Base-by-base conservation (phyloP, 1,140 invertebrate species). In the Aradophagus sp. region DNA sequence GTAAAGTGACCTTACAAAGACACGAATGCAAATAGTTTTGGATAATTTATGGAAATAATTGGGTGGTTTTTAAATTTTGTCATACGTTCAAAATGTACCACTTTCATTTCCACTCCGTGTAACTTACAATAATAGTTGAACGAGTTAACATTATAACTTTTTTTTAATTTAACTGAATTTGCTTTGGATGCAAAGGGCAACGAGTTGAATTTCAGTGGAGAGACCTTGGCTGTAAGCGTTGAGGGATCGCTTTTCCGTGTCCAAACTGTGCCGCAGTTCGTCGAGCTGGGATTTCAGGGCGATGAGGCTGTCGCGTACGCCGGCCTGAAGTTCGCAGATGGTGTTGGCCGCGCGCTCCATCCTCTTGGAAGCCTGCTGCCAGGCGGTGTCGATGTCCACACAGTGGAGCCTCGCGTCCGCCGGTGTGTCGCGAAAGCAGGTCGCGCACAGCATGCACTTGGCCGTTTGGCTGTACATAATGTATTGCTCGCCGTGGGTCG, bases 381-480 rank as follows among this genome's bases (percentile, higher is more conserved):
- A 91, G n/a, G 91, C 91, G 12, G 88, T 90, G 61, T 92, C 91
- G 41, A 92, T 89, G 74, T 92, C 91, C 7, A 92, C 85, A 77
- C 91, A 92, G 68, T 91, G 90, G 4, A 89, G 81, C 13, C 90
- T 80, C 2, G 88, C 86, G 50, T 92, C 90, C 23, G 87, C 82
- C 1, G 90, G 89, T 3, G 88, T 88, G 72, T 92, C 91, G 10
- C 90, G 87, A 72, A 91, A 91, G 69, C 91, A 92, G 42, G 89
- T 91, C 6, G 91, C 90, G 70, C 91, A 92, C 1, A 92, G 78
- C 90, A 92, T 91, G 17, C 86, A 87, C 63, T 90, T 89, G 61
- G 89, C 89, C 29, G 88, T 86, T 26, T 89, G 89, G 4, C 89
- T 91, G 77, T 88, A 92, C 91, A 92, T 92, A 66, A 91, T 90